A percentile compares a stretch with the other conserved stretches of the same genome.
Evolutionary conservation across 1,140 invertebrate genomes (phyloP).

Genomic region (Linepithema humile): DNA sequence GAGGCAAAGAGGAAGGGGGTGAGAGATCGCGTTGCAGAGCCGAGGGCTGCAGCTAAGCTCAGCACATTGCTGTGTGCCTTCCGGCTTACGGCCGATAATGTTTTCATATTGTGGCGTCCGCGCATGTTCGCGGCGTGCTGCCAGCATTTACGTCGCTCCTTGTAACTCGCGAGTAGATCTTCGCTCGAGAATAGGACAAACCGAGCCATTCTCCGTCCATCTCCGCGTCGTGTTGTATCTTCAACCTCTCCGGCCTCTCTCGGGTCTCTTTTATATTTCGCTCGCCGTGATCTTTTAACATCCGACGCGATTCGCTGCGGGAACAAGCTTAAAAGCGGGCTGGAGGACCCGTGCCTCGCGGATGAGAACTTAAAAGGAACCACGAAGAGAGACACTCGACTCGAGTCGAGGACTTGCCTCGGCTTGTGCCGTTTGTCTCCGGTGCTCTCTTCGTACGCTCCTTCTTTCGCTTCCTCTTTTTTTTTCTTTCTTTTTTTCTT

Average conservation of each 20-base stretch:
- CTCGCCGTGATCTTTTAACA: constrained; percentile 60
- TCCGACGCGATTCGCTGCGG: constrained; percentile 48
- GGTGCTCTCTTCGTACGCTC: constrained; percentile 15
- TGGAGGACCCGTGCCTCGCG: constrained; percentile 64
- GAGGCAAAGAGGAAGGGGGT: too few relatives aligned
- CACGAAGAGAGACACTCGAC: constrained; percentile 69
- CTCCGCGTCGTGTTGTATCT: neutral
- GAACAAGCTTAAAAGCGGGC: constrained; percentile 69
- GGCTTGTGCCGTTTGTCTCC: constrained; percentile 66
- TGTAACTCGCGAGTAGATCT: constrained; percentile 44
- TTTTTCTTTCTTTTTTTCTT: constrained; percentile 1
- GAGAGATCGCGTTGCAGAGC: constrained; percentile 61
- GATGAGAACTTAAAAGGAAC: constrained; percentile 71
- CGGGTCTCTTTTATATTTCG: constrained; percentile 33
- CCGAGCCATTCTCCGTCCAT: constrained; percentile 36
- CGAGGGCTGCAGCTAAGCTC: constrained; percentile 71
- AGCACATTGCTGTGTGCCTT: constrained; percentile 80
- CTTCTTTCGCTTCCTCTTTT: neutral
- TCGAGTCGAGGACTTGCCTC: constrained; percentile 65
- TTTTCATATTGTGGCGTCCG: constrained; percentile 80
- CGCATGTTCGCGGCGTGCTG: constrained; percentile 61
- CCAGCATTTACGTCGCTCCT: constrained; percentile 54
- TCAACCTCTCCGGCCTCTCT: neutral
- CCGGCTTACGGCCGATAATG: constrained; percentile 77
- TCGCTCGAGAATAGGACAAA: constrained; percentile 50